Evolutionary conservation across 1,140 invertebrate genomes (phyloP), one percentile per base, ranked within the genome.

Genomic region (Phocides pigmalion): DNA sequence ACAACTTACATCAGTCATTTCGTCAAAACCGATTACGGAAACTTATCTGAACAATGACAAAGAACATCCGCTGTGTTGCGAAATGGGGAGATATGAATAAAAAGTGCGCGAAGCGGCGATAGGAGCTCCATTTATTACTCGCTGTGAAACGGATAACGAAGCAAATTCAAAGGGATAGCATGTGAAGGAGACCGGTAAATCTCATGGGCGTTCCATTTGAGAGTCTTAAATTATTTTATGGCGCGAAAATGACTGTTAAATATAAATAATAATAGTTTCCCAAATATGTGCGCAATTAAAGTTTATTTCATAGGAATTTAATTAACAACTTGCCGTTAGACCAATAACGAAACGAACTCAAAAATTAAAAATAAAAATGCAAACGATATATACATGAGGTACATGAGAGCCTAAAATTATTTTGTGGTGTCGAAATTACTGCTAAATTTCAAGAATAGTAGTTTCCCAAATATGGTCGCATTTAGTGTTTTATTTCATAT

Each of bases 41-140:
- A 58, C 20, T 58, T 58, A 58, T 58, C 22, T 25, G 22, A 44
- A 58, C 54, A 58, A 58, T 44, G 39, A 58, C 20, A 44, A 44
- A 25, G 41, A 44, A 58, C 41, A 17, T 44, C 54, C 50, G 50
- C 32, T 6, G 15, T 9, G 54, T 16, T 44, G 25, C 22, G 15
- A 32, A 58, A 58, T 58, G 39, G 12, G 39, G 20, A 32, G 54
- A 53, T 53, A 53, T 53, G 39, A 58, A 46, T 58, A 58, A 58
- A 58, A 58, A 46, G 39, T 44, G 54, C 39, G 39, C 41, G 39
- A 42, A n/a, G 22, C 39, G 11, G 53, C 37, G 54, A 44, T 58
- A 58, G 20, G 54, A 32, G 39, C 20, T 58, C 41, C 54, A 58
- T 58, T 58, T 39, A 58, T 58, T 39, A 58, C 37, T 28, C 20